Percentiles rank a stretch among this genome's conserved stretches.
Evolutionary conservation across 1,140 invertebrate species (phyloP).

Genomic region (Lasioglossum baleicum): DNA sequence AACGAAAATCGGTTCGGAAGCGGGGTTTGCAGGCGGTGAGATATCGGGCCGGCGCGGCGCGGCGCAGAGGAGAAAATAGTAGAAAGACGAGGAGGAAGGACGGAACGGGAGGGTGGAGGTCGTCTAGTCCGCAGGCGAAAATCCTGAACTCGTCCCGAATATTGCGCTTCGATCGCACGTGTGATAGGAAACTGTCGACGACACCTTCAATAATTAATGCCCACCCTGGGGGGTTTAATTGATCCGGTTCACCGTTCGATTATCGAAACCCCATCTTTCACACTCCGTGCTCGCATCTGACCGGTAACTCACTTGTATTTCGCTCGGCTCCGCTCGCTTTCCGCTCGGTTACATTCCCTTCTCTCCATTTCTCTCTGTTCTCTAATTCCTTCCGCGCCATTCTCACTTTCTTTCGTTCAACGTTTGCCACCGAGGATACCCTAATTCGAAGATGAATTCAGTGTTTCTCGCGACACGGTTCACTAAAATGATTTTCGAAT

Average conservation of each 20-base stretch:
- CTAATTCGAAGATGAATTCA: background rate
- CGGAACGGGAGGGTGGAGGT: background rate
- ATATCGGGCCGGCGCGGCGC: background rate
- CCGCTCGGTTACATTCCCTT: conserved; percentile 18
- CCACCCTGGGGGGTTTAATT: conserved; percentile 60
- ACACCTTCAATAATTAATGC: conserved; percentile 65
- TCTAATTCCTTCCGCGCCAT: background rate
- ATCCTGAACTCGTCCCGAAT: conserved; percentile 57
- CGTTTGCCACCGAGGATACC: background rate
- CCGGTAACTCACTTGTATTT: conserved; percentile 4
- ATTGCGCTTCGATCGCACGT: conserved; percentile 53
- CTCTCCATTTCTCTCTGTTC: background rate
- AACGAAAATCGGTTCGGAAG: background rate
- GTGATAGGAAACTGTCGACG: conserved; percentile 62
- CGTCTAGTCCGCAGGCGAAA: conserved; percentile 34
- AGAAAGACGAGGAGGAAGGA: background rate
- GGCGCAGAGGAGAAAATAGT: background rate
- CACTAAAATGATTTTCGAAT: no score
- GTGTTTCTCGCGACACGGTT: background rate
- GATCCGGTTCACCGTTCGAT: conserved; percentile 65
- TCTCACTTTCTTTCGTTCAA: background rate
- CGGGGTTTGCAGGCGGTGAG: no score
- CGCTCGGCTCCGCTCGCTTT: conserved; percentile 26
- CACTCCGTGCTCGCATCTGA: conserved; percentile 32
- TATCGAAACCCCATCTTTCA: conserved; percentile 65